Evolutionary conservation across 2,888 invertebrate species (phyloP), one percentile per base, ranked within the genome.

Genomic region (Adineta ricciae): DNA sequence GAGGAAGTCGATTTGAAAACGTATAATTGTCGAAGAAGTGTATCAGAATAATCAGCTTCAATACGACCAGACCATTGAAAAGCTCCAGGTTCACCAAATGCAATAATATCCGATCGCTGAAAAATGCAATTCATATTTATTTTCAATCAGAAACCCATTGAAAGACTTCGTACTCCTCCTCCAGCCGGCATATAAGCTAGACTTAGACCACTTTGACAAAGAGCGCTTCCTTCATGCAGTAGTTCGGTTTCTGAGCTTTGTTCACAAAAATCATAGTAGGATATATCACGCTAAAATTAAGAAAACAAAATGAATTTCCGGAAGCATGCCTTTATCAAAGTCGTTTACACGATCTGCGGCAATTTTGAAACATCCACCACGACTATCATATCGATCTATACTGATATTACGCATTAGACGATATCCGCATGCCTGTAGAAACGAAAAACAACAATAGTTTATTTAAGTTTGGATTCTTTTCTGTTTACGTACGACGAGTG

Each of bases 1-100:
- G 41, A 38, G n/a, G 78, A 78, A 78, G 24, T 24, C 11, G 38
- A 41, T 78, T 41, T 78, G 7, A 24, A n/a, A n/a, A 14, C 24
- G n/a, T 78, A 41, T 41, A 41, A 41, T 78, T 78, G 78, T 78
- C 78, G 2, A 41, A 78, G 41, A 78, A 78, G 24, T 41, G 78
- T 78, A 78, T 78, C 78, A n/a, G 78, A 78, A 41, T 78, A 78
- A 41, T 78, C 78, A n/a, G 78, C 78, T 78, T 78, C 78, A 11
- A 78, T 41, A 41, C 78, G 38, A 3, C 78, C 78, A 78, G 78
- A 78, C 78, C 78, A 78, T 41, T 78, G 78, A n/a, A 78, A 78
- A 3, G 78, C 78, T 41, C 78, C 78, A n/a, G 78, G 78, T 78
- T 78, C 78, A 41, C 78, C 78, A n/a, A 78, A 78, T 78, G 78